Evolutionary conservation across 1,140 invertebrate species (phyloP).

Genomic region (Magallana angulata): DNA sequence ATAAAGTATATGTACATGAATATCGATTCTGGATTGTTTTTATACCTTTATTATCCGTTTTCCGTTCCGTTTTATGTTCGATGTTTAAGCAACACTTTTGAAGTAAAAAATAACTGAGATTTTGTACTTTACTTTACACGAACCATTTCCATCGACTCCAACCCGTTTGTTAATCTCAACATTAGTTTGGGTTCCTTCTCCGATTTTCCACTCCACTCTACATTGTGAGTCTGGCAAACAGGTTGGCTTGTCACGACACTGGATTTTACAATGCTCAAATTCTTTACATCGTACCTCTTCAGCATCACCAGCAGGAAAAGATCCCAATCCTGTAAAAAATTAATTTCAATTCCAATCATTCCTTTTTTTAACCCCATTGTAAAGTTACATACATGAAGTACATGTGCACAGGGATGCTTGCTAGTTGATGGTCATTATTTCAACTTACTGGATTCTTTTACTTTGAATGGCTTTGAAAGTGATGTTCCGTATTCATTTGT

Average conservation of each 20-base stretch:
- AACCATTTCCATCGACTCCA: not conserved
- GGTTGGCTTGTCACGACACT: not conserved
- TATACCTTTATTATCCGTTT: no score
- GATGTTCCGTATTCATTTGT: constrained; percentile 23
- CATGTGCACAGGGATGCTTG: no score
- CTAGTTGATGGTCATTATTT: no score
- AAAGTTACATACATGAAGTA: no score
- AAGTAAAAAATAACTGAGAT: no score
- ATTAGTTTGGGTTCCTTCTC: not conserved
- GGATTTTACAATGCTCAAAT: not conserved
- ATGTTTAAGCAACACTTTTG: no score
- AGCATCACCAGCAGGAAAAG: not conserved
- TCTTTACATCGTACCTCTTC: not conserved
- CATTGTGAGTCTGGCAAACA: constrained; percentile 19
- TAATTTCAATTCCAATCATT: no score
- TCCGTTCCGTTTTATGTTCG: no score
- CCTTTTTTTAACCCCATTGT: no score
- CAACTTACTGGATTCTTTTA: constrained; percentile 2
- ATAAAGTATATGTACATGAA: no score
- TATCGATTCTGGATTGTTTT: no score
- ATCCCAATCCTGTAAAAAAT: not conserved
- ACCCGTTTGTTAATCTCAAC: not conserved
- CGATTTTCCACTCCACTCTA: constrained; percentile 16
- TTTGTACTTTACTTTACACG: not conserved
- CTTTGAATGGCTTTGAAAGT: constrained; percentile 28